phyloP scores from a whole-genome alignment of 2,888 invertebrate genomes.

The Conops quadrifasciatus region DNA sequence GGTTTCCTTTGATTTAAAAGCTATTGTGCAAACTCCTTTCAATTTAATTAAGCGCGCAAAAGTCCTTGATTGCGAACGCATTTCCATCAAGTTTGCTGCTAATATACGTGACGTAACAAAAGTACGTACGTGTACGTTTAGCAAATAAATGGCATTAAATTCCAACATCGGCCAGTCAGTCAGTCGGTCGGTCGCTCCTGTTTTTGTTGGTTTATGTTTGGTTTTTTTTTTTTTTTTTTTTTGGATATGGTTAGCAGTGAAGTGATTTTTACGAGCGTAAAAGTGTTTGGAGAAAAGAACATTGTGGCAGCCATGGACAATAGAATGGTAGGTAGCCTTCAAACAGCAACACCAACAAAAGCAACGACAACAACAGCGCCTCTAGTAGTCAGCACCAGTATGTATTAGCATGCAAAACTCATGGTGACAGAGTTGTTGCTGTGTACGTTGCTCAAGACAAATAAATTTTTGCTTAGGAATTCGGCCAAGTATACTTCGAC shows the following conservation, averaged over 20 bases:
- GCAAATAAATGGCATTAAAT: conserved; percentile 2
- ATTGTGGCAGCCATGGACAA: conserved; percentile 9
- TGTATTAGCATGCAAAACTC: not conserved
- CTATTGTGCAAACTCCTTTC: not conserved
- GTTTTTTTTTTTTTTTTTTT: too few species aligned
- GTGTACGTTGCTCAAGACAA: conserved; percentile 6
- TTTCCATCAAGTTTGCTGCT: too few species aligned
- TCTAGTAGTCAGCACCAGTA: too few species aligned
- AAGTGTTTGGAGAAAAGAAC: conserved; percentile 17
- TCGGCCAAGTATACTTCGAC: conserved; percentile 17
- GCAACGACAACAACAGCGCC: too few species aligned
- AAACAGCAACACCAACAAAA: not conserved
- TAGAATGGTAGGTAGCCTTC: not conserved
- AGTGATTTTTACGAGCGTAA: not conserved
- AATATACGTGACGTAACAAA: too few species aligned
- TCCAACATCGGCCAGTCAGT: not conserved
- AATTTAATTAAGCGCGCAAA: conserved; percentile 8
- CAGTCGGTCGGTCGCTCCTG: conserved; percentile 18
- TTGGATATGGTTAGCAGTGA: not conserved
- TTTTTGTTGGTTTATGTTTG: not conserved
- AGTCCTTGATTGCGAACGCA: not conserved
- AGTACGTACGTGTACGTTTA: too few species aligned
- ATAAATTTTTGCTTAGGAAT: conserved; percentile 27
- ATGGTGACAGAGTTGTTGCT: conserved; percentile 15
- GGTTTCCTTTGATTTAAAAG: too few species aligned